Evolutionary conservation across 2,888 invertebrate species (phyloP), one percentile per base, ranked within the genome.

Genomic region (Heliconius ismenius): DNA sequence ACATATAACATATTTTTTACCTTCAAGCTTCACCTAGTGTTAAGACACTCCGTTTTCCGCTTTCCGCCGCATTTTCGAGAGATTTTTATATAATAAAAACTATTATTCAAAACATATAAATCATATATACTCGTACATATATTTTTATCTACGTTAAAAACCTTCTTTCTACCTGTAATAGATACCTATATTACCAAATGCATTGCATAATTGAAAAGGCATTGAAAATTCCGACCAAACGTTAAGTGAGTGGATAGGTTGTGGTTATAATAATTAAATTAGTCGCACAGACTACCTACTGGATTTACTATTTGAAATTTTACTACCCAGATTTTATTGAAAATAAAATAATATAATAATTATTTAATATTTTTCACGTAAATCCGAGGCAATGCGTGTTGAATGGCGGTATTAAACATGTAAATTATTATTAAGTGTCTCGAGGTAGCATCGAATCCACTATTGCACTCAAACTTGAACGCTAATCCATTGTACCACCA

Each of bases 171-270:
- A 28, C 49, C 24, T 26, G 13, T 65, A 63, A 10, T 24, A 65
- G 28, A 15, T 49, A 49, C 49, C 24, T 62, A 4, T 28, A 39
- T 60, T 28, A 39, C 65, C 54, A 21, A 72, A 75, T 54, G 65
- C 63, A 58, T 39, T 75, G 76, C 79, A 80, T 79, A 75, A 80
- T 79, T 80, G 69, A 80, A 68, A 73, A 76, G 78, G 62, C 70
- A 80, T 80, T 75, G 76, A 75, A 79, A 79, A 79, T 79, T 80
- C 76, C 74, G 73, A 65, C 75, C 78, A 73, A 79, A 76, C 78
- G 58, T 64, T 76, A 73, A 78, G 77, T 76, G 75, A 76, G 60
- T 76, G 73, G 76, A 72, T 80, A 75, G 76, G 78, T 69, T 72
- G 76, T 39, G 76, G 75, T 80, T 78, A 79, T 75, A 79, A 80